Evolutionary conservation across 2,888 invertebrate species (phyloP), one percentile per base, ranked within the genome.

Genomic region (Heliconius charithonia): DNA sequence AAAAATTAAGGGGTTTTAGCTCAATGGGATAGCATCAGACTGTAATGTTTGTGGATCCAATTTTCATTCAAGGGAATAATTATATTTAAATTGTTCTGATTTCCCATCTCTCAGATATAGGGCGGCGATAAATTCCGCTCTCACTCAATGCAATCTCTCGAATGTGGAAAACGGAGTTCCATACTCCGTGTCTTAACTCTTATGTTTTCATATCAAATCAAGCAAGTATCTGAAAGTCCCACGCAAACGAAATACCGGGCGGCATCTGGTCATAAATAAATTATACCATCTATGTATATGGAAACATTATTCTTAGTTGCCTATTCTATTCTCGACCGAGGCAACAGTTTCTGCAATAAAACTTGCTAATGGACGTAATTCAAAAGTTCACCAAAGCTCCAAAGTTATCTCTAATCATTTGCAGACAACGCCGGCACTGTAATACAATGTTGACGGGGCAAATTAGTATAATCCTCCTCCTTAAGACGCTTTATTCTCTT

Each of bases 371-470:
- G 65, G 75, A 71, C 65, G 77, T 71, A 75, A 79, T 79, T 74
- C 51, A 79, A 80, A 75, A 75, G 65, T 74, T 76, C 62, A 75
- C 73, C 77, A n/a, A 45, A 67, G 76, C 59, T 75, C 27, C 41
- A 67, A 77, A 79, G 74, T 75, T 81, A 78, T 78, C 74, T 73
- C 78, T 59, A 72, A 76, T 76, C 41, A 76, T 76, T 79, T 29
- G 37, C 75, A 77, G 62, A 71, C 62, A 45, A 77, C 45, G 71
- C 56, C 75, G 37, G 27, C 75, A 29, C 65, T 75, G 45, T 77
- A 75, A 66, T 77, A 66, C 63, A 77, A 77, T 79, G 80, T 79
- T 81, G 80, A 79, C 77, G 41, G 56, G 74, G 71, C 67, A 75
- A 81, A 81, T 79, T 80, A 77, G 76, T 79, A 71, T 77, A 77